Percentiles rank a stretch among this genome's conserved stretches.
Evolutionary conservation across 1,140 invertebrate species (phyloP).

Genomic region (Mylabris phalerata): DNA sequence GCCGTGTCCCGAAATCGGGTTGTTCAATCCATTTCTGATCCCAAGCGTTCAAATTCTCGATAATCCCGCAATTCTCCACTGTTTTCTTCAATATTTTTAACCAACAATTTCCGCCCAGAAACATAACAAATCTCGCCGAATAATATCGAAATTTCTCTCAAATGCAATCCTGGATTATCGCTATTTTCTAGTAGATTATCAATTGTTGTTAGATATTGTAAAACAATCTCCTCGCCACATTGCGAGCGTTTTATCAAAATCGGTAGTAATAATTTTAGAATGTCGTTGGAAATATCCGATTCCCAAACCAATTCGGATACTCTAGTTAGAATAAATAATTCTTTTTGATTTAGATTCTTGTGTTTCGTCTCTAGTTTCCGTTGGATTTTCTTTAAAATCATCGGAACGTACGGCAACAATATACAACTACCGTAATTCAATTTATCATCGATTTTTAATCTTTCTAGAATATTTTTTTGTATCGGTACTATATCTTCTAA

Average conservation of each 20-base stretch:
- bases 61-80: constrained; percentile 37
- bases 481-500: constrained; percentile 38
- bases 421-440: constrained; percentile 68
- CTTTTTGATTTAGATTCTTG: constrained; percentile 56
- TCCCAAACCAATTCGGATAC: constrained; percentile 66
- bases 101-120: constrained; percentile 57
- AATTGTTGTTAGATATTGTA: constrained; percentile 62
- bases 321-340: constrained; percentile 72
- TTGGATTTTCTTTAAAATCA: constrained; percentile 66
- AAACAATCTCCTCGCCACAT: constrained; percentile 51
- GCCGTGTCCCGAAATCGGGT: constrained; percentile 77
- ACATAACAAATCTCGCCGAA: constrained; percentile 54
- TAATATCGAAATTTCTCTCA: constrained; percentile 58
- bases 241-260: constrained; percentile 55
- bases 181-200: constrained; percentile 67
- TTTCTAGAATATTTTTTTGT: constrained; percentile 24
- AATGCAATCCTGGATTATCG: constrained; percentile 54
- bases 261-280: constrained; percentile 67
- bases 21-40: constrained; percentile 82
- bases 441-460: constrained; percentile 38
- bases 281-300: constrained; percentile 55
- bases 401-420: constrained; percentile 63
- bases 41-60: constrained; percentile 74
- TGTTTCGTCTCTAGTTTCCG: constrained; percentile 52
- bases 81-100: constrained; percentile 47